Conservation (phyloP, 2,888 invertebrate genomes). For the Aporophyla lueneburgensis region DNA sequence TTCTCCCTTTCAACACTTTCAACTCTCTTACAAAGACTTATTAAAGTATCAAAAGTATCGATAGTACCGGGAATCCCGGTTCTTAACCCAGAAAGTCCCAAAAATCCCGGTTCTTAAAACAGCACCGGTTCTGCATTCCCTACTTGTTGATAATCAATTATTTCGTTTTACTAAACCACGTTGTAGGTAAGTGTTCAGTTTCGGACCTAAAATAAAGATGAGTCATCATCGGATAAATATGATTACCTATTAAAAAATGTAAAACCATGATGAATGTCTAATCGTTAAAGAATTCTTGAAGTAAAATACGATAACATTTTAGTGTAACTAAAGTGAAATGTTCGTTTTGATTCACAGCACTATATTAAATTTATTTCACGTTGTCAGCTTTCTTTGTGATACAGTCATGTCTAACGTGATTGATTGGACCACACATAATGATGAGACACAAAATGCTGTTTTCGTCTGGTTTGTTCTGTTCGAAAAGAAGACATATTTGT, state of each 20-base stretch:
- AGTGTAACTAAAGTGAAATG: not conserved
- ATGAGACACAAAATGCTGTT: not conserved
- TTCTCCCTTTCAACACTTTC: too few species aligned
- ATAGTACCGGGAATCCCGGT: too few species aligned
- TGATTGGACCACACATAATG: not conserved
- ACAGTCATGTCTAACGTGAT: not conserved
- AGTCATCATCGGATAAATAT: not conserved
- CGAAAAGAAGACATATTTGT: not conserved
- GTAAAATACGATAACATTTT: not conserved
- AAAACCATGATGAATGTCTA: not conserved
- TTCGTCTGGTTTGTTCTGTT: not conserved
- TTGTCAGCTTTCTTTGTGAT: slow-evolving; percentile 24
- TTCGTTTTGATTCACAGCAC: slow-evolving; percentile 28
- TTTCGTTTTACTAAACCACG: slow-evolving; percentile 34
- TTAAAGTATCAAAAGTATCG: too few species aligned
- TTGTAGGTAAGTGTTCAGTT: slow-evolving; percentile 1
- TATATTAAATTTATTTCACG: slow-evolving; percentile 26
- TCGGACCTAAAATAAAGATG: slow-evolving; percentile 12
- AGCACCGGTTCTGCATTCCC: too few species aligned
- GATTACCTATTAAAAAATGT: slow-evolving; percentile 10
- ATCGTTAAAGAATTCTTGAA: slow-evolving; percentile 11
- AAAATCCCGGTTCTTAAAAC: too few species aligned
- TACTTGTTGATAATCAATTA: slow-evolving; percentile 19
- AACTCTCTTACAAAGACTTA: too few species aligned
- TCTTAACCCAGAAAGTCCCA: too few species aligned